Evolutionary conservation across 1,140 invertebrate species (phyloP), one percentile per base, ranked within the genome.

Genomic region (Zaprionus camerounensis): DNA sequence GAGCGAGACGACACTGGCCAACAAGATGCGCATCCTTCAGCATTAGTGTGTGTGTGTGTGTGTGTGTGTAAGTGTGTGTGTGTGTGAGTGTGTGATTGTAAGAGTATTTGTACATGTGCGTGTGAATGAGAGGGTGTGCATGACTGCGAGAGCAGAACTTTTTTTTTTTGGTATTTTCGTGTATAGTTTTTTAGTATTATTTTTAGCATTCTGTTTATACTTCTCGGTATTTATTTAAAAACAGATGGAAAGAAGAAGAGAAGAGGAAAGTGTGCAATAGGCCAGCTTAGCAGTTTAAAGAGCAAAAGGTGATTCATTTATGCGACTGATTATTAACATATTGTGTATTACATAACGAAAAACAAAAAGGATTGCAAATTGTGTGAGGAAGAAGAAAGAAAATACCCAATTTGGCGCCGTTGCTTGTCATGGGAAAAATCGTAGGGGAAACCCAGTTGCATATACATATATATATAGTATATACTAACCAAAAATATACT

Each of bases 321-420:
- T 87, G 87, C 83, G 87, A 91, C 87, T 91, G 87, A 91, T 91
- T 91, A 91, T 82, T 91, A 87, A 91, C 78, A 83, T 91, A 91
- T 71, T 64, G 41, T 76, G 46, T 49, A 57, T 78, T 76, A 81
- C 80, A 76, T 80, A 78, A 79, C 70, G 58, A 66, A 59, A 73
- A 71, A 7, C 41, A 68, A 62, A 63, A 49, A 41, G 31, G 44
- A 57, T 53, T 34, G 61, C 36, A 58, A 74, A 71, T 68, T 79
- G 63, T 53, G 17, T 7, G 41, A 56, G n/a, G n/a, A 44, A 15
- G 5, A 41, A 17, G 41, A 44, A n/a, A 3, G 7, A 46, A 41
- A 41, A 15, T 11, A 49, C 58, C 13, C 51, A 69, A 64, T 46
- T 71, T 53, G 44, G 56, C 28, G 56, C 49, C 38, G 57, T 68